Base-by-base conservation (phyloP, 1,140 invertebrate genomes). In the Cyclina sinensis region DNA sequence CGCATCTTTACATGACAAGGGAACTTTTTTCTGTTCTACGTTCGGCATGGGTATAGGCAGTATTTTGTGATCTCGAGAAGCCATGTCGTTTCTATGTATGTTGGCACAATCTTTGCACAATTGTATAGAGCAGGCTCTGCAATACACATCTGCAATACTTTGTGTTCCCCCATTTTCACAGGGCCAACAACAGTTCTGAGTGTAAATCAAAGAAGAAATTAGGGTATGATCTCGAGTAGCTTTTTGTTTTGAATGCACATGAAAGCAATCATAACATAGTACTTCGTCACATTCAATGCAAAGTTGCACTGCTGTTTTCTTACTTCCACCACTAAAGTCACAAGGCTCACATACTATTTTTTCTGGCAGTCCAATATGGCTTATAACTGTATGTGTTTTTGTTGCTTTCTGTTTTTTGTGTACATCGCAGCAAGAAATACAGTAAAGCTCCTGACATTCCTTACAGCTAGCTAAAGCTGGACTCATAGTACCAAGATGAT, bases 281-380 rank as follows among this genome's bases (percentile, higher is more conserved):
- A 62, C 57, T 62, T 62, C 57, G n/a, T 62, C 57, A 62, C 57
- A 62, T 27, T 62, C 57, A 27, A 62, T 62, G 24, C 57, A 62
- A 62, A 62, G n/a, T 21, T 62, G 57, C 18, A 9, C 7, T 1
- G 57, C 57, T 62, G 57, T 27, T 62, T 62, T 62, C 1, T 62
- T 24, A 62, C 4, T 27, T 1, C 5, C 0, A 7, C 57, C 57
- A 27, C 27, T 62, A 27, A 27, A 18, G 0, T 62, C n/a, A 27
- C 57, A 62, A n/a, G 57, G 57, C 24, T 62, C 57, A 24, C 57
- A 62, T 62, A 24, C 27, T 14, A 21, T n/a, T 62, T n/a, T 62
- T 24, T 62, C 57, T 4, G 57, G n/a, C 9, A 62, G 57, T 27
- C 57, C 24, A 27, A 7, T 24, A 27, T 62, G 57, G 24, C 21